Base-by-base conservation (phyloP, 1,140 invertebrate species). In the Papilio helenus region DNA sequence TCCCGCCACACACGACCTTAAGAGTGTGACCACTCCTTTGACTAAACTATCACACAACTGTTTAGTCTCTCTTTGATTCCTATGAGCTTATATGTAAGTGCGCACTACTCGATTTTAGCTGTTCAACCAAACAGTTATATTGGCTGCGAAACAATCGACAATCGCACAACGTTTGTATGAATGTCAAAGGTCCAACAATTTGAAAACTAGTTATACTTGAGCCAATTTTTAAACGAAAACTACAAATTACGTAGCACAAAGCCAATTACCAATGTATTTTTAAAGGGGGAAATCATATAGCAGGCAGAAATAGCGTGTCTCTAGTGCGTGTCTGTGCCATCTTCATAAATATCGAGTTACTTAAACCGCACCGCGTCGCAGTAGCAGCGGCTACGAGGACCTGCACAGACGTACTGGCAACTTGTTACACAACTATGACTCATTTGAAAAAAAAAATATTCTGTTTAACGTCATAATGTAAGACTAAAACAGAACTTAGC, bases 251-350 rank as follows among this genome's bases (percentile, higher is more conserved):
- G 34, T 39, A 39, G 34, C n/a, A 26, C 20, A 23, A 61, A 3
- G 14, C 58, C 58, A 61, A 61, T 61, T 61, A 61, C 58, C 10
- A 26, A 61, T 26, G 58, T 61, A 61, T 61, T 58, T 61, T 61
- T 26, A 61, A 61, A 61, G 23, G 58, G 58, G 58, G 23, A 26
- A 58, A 23, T 61, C 23, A 49, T 5, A 23, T 23, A 23, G 58
- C 9, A 26, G 23, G 10, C 10, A 26, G 58, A 12, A 4, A 14
- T 61, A 14, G 58, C 58, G 58, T 61, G 58, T 23, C 58, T 26
- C 4, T 26, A 26, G 58, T 61, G 58, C 58, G 58, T 61, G 58
- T 61, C n/a, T 23, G 55, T 20, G 8, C n/a, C 55, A 23, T 58
- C 58, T 61, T 61, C 23, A 61, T 61, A 61, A 23, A 61, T 61